These are phyloP conservation scores for Ailuropoda melanoleuca DNA, from an alignment of 2,113 vertebrate genomes.

Conservation along the genomic window DNA sequence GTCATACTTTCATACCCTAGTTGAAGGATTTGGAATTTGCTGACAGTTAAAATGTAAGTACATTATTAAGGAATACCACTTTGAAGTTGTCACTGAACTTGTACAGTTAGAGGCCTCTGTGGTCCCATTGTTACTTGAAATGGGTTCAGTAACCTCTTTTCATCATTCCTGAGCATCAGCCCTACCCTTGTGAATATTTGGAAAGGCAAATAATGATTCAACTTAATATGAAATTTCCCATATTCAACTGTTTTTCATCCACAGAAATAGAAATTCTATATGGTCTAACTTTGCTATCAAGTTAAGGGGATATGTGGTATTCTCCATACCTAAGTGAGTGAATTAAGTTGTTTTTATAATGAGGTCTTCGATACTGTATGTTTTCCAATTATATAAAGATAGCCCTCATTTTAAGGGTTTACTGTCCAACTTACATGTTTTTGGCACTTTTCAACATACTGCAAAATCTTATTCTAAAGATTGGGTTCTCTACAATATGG, in stretches of 20 bases:
- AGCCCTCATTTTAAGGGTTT: background rate
- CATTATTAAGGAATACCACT: background rate
- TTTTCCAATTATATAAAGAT: background rate
- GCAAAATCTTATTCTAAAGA: background rate
- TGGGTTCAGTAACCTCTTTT: background rate
- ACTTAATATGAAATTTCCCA: background rate
- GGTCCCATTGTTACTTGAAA: background rate
- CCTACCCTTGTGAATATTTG: background rate
- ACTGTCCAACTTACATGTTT: background rate
- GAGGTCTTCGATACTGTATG: background rate
- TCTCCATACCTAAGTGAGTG: background rate
- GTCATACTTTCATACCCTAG: background rate
- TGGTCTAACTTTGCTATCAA: background rate
- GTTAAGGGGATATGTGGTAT: background rate
- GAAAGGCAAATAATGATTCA: background rate
- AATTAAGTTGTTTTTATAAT: slow-evolving; percentile 36
- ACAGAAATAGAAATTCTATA: background rate
- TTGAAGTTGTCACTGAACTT: background rate
- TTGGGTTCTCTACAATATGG: background rate
- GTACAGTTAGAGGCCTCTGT: background rate
- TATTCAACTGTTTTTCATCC: background rate
- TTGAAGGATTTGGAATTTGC: background rate
- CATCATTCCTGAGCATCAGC: background rate
- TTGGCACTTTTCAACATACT: background rate
- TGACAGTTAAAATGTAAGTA: background rate